These are phyloP conservation scores for Phalacrocorax aristotelis DNA, from an alignment of 2,113 vertebrate species.

Conservation along the genomic window DNA sequence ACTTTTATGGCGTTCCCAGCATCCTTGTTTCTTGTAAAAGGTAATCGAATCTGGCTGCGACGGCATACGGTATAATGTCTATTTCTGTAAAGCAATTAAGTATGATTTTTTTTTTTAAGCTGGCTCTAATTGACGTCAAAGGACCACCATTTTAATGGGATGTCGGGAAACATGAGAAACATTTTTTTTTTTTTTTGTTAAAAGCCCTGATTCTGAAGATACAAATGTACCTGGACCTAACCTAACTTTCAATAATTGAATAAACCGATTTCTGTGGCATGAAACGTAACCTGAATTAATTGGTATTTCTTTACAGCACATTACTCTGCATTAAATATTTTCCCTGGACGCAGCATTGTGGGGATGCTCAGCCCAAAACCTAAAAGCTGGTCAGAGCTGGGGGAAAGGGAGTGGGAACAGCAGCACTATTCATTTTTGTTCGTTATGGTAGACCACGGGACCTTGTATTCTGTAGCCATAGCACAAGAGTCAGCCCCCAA, in stretches of 20 bases:
- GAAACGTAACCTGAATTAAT: background rate
- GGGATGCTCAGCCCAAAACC: background rate
- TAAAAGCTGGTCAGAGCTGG: background rate
- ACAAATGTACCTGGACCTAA: conserved; percentile 3
- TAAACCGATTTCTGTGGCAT: background rate
- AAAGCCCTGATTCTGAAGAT: background rate
- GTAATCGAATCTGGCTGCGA: background rate
- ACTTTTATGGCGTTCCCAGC: background rate
- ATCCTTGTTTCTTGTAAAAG: conserved; percentile 45
- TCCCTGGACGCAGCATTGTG: rapidly evolving
- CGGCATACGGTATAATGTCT: background rate
- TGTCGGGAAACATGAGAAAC: conserved; percentile 19
- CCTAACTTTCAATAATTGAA: background rate
- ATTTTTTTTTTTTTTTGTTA: background rate
- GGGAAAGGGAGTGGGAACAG: background rate
- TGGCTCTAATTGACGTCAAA: conserved; percentile 31
- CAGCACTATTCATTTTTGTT: rapidly evolving
- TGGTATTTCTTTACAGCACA: background rate
- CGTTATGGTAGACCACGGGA: background rate
- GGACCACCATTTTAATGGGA: background rate
- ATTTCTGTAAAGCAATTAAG: conserved; percentile 52
- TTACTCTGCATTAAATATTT: background rate
- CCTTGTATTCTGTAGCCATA: background rate
- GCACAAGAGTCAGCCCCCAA: background rate
- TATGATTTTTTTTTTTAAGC: conserved; percentile 4